phyloP scores from a whole-genome alignment of 1,140 invertebrate genomes.

The Drosophila sechellia region DNA sequence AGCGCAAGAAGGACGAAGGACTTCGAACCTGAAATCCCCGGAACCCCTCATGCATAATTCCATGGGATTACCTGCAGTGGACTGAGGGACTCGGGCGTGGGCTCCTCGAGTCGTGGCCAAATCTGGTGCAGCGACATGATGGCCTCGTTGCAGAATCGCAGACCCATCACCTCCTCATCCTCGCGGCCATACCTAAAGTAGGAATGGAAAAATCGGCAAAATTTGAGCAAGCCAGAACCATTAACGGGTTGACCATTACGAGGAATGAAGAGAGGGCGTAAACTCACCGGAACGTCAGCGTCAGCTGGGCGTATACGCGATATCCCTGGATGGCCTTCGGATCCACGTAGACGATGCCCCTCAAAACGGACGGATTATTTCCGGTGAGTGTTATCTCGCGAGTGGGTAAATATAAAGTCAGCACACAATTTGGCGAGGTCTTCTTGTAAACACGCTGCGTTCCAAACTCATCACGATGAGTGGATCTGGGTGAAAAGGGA shows the following conservation, averaged over 20 bases:
- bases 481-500: conserved; percentile 22
- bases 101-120: conserved; percentile 88
- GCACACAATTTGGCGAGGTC: conserved; percentile 91
- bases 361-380: conserved; percentile 89
- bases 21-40: neutral
- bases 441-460: conserved; percentile 86
- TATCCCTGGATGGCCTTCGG: conserved; percentile 87
- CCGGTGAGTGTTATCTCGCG: conserved; percentile 91
- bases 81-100: conserved; percentile 86
- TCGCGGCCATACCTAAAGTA: conserved; percentile 91
- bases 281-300: conserved; percentile 90
- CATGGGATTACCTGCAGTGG: conserved; percentile 89
- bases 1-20: neutral
- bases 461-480: conserved; percentile 69
- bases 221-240: neutral
- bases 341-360: conserved; percentile 92
- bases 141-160: conserved; percentile 96
- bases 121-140: conserved; percentile 94
- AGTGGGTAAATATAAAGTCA: conserved; percentile 92
- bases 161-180: conserved; percentile 96
- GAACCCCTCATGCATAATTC: conserved; percentile 39
- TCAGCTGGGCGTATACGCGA: conserved; percentile 93
- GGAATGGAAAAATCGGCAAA: neutral
- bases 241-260: too few relatives aligned
- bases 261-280: too few relatives aligned